phyloP scores from a whole-genome alignment of 2,113 vertebrate species.

The Amphilophus citrinellus region DNA sequence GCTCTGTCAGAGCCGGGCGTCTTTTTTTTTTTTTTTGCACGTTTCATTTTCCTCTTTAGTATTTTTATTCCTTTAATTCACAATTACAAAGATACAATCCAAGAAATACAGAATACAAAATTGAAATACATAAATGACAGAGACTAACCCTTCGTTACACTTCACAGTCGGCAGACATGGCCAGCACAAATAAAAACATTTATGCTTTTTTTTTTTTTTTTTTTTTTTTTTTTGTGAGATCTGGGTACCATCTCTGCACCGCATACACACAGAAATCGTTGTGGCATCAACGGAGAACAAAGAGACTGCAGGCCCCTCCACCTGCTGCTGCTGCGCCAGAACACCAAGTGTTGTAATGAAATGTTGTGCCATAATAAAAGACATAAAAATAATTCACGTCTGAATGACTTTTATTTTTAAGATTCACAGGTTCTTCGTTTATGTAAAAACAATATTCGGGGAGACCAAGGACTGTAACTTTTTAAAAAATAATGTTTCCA shows the following conservation, averaged over 20 bases:
- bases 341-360: neutral
- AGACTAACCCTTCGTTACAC: too few relatives aligned
- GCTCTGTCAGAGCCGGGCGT: neutral
- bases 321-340: neutral
- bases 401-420: neutral
- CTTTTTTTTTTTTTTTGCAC: neutral
- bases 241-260: neutral
- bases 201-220: neutral
- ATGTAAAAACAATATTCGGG: neutral
- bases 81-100: neutral
- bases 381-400: neutral
- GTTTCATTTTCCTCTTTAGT: neutral
- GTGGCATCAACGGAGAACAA: neutral
- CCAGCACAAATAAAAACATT: too few relatives aligned
- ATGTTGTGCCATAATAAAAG: neutral
- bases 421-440: neutral
- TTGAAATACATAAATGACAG: neutral
- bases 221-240: neutral
- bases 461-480: too few relatives aligned
- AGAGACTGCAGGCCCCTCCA: neutral
- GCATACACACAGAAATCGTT: neutral
- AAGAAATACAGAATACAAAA: neutral
- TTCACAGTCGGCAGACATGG: too few relatives aligned
- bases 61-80: too few relatives aligned
- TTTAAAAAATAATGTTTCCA: too few relatives aligned